phyloP scores from a whole-genome alignment of 2,113 vertebrate genomes.

The Corythornis vintsioides region DNA sequence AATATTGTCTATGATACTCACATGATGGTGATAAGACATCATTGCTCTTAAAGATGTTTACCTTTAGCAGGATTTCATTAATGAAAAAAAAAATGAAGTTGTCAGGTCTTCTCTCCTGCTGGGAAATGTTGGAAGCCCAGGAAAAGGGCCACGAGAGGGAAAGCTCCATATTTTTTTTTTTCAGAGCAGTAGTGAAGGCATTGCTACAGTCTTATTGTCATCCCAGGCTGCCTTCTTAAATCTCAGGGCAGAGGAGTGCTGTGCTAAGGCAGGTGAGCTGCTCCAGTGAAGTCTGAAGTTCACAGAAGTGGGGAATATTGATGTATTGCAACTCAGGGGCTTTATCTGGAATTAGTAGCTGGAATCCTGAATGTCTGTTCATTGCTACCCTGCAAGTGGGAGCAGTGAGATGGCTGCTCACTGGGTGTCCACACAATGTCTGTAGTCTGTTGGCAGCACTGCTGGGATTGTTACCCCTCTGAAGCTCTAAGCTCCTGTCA shows the following conservation, averaged over 20 bases:
- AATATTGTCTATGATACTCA: too few species aligned
- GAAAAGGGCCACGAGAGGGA: neutral
- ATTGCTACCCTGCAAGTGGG: neutral
- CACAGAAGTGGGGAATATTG: too few species aligned
- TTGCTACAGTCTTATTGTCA: neutral
- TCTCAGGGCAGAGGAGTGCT: neutral
- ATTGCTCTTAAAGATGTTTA: neutral
- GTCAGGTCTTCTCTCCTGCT: neutral
- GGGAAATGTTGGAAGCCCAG: neutral
- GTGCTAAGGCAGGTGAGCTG: neutral
- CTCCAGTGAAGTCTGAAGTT: too few species aligned
- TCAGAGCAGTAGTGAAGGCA: neutral
- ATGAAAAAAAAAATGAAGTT: neutral
- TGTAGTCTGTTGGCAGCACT: neutral
- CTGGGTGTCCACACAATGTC: accelerated
- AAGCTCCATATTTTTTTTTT: neutral
- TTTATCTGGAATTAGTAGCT: neutral
- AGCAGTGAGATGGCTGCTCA: neutral
- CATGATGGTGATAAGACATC: neutral
- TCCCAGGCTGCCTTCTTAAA: neutral
- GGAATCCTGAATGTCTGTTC: neutral
- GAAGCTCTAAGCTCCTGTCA: neutral
- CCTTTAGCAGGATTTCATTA: neutral
- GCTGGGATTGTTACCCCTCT: neutral
- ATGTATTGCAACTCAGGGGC: accelerated